These are phyloP conservation scores for Asarcornis scutulata DNA, from an alignment of 2,113 vertebrate genomes.

Conservation along the genomic window DNA sequence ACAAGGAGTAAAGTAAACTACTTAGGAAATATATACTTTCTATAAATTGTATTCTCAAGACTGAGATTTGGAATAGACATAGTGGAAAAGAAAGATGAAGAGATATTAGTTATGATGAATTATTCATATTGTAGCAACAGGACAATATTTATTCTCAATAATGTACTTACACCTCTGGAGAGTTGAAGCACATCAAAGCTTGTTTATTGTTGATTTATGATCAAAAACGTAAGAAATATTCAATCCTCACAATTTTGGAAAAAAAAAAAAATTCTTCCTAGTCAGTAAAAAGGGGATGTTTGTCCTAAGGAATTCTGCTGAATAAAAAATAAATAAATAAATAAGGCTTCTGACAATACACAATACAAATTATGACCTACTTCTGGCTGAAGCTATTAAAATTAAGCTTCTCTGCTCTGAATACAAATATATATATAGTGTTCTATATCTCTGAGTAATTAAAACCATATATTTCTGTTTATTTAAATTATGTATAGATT, in stretches of 20 bases:
- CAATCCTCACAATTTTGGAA: background rate
- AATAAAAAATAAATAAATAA: background rate
- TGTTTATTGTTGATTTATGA: constrained; percentile 18
- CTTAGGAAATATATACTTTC: constrained; percentile 3
- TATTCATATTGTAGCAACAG: constrained; percentile 35
- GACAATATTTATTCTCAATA: constrained; percentile 39
- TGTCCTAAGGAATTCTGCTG: background rate
- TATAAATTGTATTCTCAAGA: constrained; percentile 26
- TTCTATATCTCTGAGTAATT: background rate
- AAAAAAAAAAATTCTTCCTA: background rate
- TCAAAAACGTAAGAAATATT: background rate
- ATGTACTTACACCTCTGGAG: constrained; percentile 16
- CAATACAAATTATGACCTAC: background rate
- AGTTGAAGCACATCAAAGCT: constrained; percentile 2
- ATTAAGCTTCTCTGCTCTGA: background rate
- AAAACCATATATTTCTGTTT: background rate
- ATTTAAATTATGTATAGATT: background rate
- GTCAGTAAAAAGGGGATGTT: background rate
- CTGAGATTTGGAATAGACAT: background rate
- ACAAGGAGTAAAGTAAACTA: background rate
- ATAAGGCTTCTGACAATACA: background rate
- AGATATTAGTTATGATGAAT: constrained; percentile 28
- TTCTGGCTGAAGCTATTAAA: background rate
- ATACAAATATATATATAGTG: background rate
- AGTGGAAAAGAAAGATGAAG: constrained; percentile 31